Evolutionary conservation across 2,113 vertebrate species (phyloP).

Genomic region (Climacteris rufus): DNA sequence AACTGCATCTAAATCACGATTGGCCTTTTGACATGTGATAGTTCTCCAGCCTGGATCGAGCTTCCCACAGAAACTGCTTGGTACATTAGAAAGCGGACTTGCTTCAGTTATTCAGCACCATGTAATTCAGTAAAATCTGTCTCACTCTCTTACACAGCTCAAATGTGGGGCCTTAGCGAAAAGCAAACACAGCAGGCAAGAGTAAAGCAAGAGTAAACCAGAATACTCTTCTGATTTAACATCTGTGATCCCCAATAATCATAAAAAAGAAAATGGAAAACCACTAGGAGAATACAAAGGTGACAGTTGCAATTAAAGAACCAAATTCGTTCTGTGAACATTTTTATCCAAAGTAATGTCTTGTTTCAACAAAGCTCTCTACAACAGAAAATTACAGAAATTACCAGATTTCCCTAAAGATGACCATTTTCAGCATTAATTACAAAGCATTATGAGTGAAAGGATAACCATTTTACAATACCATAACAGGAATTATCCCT

Average conservation of each 20-base stretch:
- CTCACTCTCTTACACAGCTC: background rate
- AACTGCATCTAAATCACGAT: background rate
- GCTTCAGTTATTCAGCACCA: background rate
- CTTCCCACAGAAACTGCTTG: background rate
- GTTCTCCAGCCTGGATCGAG: background rate
- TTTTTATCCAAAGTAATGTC: background rate
- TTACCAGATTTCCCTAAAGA: background rate
- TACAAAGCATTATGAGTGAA: conserved; percentile 21
- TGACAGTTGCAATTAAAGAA: background rate
- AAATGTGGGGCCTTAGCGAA: background rate
- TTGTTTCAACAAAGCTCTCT: background rate
- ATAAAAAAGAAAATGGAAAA: background rate
- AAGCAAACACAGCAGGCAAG: background rate
- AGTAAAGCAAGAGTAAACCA: background rate
- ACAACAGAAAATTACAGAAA: background rate
- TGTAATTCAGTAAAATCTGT: background rate
- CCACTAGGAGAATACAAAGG: background rate
- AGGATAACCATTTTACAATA: conserved; percentile 14
- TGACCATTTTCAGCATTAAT: conserved; percentile 3
- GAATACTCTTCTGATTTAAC: background rate
- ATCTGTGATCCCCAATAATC: background rate
- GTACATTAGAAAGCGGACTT: background rate
- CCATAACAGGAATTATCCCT: background rate
- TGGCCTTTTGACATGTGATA: background rate
- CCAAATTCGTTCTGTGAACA: background rate